Percentiles rank a stretch among this genome's conserved stretches.
phyloP scores from a whole-genome alignment of 2,888 invertebrate species.

The Arrhopalites spinosus region DNA sequence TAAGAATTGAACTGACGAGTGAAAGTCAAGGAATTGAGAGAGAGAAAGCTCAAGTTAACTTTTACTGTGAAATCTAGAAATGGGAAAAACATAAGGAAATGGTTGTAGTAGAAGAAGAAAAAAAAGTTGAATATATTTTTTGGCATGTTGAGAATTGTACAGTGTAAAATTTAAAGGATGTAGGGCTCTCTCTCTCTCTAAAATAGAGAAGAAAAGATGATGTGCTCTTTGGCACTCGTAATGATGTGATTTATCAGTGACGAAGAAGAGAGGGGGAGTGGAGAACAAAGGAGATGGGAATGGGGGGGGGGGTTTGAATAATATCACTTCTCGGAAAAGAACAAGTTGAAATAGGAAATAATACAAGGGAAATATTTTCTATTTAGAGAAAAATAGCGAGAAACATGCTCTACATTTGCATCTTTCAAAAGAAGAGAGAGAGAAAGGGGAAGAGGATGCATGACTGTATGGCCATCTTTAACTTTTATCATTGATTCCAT shows the following conservation, averaged over 20 bases:
- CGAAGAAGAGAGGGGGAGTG: constrained; percentile 35
- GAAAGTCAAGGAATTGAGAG: constrained; percentile 1
- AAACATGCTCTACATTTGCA: constrained; percentile 52
- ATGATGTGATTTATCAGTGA: constrained; percentile 55
- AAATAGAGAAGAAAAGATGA: constrained; percentile 15
- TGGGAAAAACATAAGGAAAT: neutral
- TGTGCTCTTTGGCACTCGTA: constrained; percentile 42
- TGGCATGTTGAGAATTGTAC: no score
- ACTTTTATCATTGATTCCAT: constrained; percentile 51
- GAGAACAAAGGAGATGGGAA: constrained; percentile 41
- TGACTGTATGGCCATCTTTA: constrained; percentile 24
- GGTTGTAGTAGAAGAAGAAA: neutral
- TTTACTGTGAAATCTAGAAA: neutral
- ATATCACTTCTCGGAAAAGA: constrained; percentile 22
- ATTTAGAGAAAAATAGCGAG: constrained; percentile 49
- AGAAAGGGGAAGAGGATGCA: neutral
- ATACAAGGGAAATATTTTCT: constrained; percentile 27
- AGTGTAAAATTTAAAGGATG: no score
- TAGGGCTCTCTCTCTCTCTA: no score
- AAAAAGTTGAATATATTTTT: neutral
- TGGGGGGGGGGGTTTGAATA: constrained; percentile 33
- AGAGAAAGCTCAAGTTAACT: constrained; percentile 18
- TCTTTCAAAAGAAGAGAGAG: no score
- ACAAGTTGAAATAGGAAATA: constrained; percentile 11
- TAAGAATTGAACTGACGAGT: neutral